Percentiles rank a stretch among this genome's conserved stretches.
Conservation (phyloP, 2,113 vertebrate genomes). For the Oreochromis aureus region DNA sequence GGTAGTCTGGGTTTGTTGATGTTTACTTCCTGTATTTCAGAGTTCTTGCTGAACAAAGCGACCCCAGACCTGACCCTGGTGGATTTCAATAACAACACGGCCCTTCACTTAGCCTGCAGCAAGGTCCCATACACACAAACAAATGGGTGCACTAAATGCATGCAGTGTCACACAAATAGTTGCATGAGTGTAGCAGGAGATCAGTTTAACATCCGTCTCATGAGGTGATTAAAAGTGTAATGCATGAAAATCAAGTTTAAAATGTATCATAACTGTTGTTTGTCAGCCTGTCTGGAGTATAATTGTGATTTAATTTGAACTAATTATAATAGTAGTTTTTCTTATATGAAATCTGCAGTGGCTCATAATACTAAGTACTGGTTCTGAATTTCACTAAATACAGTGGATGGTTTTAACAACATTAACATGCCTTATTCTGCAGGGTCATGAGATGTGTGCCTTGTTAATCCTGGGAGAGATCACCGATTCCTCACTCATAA, state of each 20-base stretch:
- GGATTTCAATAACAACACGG: constrained; percentile 94
- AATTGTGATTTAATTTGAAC: not conserved
- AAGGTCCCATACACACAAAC: constrained; percentile 73
- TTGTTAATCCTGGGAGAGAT: constrained; percentile 94
- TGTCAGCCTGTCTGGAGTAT: not conserved
- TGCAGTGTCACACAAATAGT: not conserved
- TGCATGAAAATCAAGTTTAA: not conserved
- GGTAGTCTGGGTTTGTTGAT: not conserved
- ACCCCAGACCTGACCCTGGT: constrained; percentile 88
- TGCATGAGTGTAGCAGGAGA: not conserved
- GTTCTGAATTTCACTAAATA: not conserved
- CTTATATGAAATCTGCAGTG: not conserved
- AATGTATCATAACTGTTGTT: not conserved
- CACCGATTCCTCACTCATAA: constrained; percentile 90
- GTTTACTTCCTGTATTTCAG: constrained; percentile 63
- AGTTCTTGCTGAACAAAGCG: constrained; percentile 87
- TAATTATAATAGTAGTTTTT: not conserved
- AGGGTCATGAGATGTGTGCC: constrained; percentile 98
- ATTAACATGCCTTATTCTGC: not conserved
- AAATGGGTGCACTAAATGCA: not conserved
- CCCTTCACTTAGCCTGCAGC: constrained; percentile 96
- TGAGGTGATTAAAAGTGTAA: not conserved
- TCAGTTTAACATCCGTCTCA: not conserved
- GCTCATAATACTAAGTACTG: not conserved
- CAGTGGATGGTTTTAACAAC: not conserved